Base-by-base conservation (phyloP, 1,140 invertebrate species). In the Drosophila varians region DNA sequence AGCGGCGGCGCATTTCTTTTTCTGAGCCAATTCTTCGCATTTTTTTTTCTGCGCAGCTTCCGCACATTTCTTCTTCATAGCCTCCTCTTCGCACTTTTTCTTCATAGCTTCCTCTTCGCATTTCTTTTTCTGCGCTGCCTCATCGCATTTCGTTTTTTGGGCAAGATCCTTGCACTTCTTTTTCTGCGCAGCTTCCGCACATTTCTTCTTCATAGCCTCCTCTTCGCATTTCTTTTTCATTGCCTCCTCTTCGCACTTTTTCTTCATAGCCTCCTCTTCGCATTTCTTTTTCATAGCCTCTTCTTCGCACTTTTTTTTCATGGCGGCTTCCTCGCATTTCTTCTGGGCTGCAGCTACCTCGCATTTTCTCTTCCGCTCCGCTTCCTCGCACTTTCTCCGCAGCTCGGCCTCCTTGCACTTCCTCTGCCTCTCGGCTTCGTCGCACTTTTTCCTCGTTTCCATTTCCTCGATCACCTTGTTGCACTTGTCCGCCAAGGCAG, bases 271-370 rank as follows among this genome's bases (percentile, higher is more conserved):
- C 12, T 26, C 23, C 12, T 53, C 23, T 2, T 28, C 11, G 16
- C 19, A 38, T 11, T 38, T 7, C 6, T 45, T 58, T 4, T 14
- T 21, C 11, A 8, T 16, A 0, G 9, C 21, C 6, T 26, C 16
- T 21, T 58, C 46, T 3, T 61, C 48, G 7, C 25, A n/a, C 28
- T 58, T 42, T 4, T 42, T 31, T 25, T n/a, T 11, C 34, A 4
- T 3, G 1, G n/a, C 12, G 7, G 3, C 42, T 19, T 46, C 36
- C 8, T 61, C 21, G 8, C 25, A 12, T 23, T 60, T 43, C 8
- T 55, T 18, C 18, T 43, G 26, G n/a, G n/a, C n/a, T 14, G 26
- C 12, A 19, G 38, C 38, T 8, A 7, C 38, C 16, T 18, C 4
- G n/a, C 8, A 1, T 11, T 51, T 38, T 16, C 34, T 60, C 4